phyloP scores from a whole-genome alignment of 2,888 invertebrate genomes.

The Rhorus exstirpatorius region DNA sequence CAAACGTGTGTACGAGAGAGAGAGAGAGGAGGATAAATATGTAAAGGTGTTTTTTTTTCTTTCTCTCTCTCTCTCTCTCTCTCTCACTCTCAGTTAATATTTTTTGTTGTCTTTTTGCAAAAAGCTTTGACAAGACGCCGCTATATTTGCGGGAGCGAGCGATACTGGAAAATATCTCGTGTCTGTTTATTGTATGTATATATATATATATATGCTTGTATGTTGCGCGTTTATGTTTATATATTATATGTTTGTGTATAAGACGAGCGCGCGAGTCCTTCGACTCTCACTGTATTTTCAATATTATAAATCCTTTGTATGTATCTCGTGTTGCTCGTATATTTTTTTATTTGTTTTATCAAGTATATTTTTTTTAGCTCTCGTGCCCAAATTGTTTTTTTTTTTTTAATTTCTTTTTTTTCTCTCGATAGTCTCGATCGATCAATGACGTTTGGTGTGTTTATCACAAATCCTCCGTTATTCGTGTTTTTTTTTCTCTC shows the following conservation, averaged over 20 bases:
- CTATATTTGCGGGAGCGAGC: slow-evolving; percentile 35
- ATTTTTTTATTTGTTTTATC: slow-evolving; percentile 12
- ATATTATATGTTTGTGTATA: slow-evolving; percentile 38
- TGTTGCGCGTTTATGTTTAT: slow-evolving; percentile 21
- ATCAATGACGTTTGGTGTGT: slow-evolving; percentile 50
- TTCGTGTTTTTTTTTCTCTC: slow-evolving; percentile 47
- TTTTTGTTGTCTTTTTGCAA: slow-evolving; percentile 30
- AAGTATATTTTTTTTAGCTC: background rate
- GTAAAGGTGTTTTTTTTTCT: slow-evolving; percentile 28
- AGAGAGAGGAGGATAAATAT: slow-evolving; percentile 52
- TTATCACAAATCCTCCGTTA: slow-evolving; percentile 46
- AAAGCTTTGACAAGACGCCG: slow-evolving; percentile 44
- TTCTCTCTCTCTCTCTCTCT: too few species aligned
- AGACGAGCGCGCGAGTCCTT: slow-evolving; percentile 26
- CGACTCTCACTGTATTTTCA: slow-evolving; percentile 15
- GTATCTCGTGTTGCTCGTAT: slow-evolving; percentile 37
- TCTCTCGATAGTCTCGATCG: slow-evolving; percentile 50
- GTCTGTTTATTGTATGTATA: slow-evolving; percentile 35
- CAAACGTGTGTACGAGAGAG: slow-evolving; percentile 34
- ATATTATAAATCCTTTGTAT: slow-evolving; percentile 39
- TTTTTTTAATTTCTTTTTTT: background rate
- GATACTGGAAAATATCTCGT: slow-evolving; percentile 27
- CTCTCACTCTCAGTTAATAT: slow-evolving; percentile 6
- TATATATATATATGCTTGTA: slow-evolving; percentile 30
- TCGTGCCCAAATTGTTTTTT: slow-evolving; percentile 37